phyloP scores from a whole-genome alignment of 2,797 vertebrate genomes.

The Tragopan temminckii region DNA sequence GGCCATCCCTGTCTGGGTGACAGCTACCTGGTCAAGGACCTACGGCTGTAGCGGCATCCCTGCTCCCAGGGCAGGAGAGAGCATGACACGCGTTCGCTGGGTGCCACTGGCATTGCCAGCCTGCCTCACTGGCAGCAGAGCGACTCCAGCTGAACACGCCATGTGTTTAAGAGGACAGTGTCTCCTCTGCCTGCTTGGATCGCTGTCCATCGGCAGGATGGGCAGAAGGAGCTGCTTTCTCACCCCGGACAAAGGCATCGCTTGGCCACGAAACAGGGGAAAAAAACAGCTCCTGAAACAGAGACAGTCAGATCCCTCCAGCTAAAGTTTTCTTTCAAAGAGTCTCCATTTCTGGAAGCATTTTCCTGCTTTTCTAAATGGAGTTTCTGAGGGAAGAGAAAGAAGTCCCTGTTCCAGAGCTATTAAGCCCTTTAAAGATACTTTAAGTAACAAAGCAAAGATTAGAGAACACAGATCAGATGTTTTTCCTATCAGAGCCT shows the following conservation, averaged over 20 bases:
- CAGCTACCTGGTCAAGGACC: neutral
- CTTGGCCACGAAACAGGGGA: neutral
- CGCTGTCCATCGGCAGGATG: neutral
- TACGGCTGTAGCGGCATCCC: neutral
- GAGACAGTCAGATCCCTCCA: neutral
- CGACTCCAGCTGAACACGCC: neutral
- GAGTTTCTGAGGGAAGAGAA: conserved; percentile 54
- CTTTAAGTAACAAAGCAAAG: conserved; percentile 63
- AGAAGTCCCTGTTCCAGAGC: conserved; percentile 45
- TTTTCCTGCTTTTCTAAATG: conserved; percentile 53
- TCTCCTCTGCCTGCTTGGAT: neutral
- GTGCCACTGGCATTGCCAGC: neutral
- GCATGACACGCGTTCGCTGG: fast-evolving
- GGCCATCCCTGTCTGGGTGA: neutral
- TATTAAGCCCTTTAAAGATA: conserved; percentile 38
- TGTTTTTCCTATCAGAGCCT: conserved; percentile 75
- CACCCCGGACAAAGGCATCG: neutral
- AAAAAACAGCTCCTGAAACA: conserved; percentile 17
- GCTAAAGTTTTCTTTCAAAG: conserved; percentile 24
- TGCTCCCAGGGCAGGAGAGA: neutral
- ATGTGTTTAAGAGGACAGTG: neutral
- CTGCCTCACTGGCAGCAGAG: neutral
- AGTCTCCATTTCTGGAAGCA: neutral
- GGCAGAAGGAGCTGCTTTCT: neutral
- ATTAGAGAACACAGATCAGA: conserved; percentile 66